These are phyloP conservation scores for Latrodectus geometricus DNA, from an alignment of 1,140 invertebrate species.

Conservation along the genomic window DNA sequence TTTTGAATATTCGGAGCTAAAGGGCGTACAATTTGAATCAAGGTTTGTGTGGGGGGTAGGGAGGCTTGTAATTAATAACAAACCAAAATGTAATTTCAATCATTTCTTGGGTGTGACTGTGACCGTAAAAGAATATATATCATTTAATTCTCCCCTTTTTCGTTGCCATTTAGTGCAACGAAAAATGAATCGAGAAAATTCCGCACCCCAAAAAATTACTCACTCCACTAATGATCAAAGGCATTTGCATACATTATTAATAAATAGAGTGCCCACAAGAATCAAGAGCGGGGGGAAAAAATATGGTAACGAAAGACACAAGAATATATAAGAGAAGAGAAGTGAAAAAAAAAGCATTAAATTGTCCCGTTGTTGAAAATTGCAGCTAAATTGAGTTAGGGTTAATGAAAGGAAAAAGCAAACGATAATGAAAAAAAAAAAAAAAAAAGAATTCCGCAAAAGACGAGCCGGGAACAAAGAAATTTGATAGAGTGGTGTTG, in stretches of 20 bases:
- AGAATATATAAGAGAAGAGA: neutral
- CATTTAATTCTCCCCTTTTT: slow-evolving; percentile 21
- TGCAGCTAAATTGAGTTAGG: slow-evolving; percentile 61
- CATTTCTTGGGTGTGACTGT: slow-evolving; percentile 11
- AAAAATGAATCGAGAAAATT: slow-evolving; percentile 28
- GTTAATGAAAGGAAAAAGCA: slow-evolving; percentile 57
- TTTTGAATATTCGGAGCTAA: neutral
- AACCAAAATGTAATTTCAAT: neutral
- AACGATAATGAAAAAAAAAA: slow-evolving; percentile 7
- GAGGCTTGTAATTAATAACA: neutral
- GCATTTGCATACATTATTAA: slow-evolving; percentile 62
- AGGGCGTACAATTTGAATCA: neutral
- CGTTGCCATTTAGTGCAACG: slow-evolving; percentile 8
- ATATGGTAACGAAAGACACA: neutral
- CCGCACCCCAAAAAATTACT: slow-evolving; percentile 40
- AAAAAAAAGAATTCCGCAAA: neutral
- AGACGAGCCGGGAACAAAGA: slow-evolving; percentile 50
- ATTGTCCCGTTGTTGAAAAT: slow-evolving; percentile 60
- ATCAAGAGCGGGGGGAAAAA: slow-evolving; percentile 4
- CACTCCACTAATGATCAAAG: slow-evolving; percentile 56
- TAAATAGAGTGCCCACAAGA: slow-evolving; percentile 56
- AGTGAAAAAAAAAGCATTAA: slow-evolving; percentile 31
- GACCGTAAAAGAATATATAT: slow-evolving; percentile 8
- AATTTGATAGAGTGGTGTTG: slow-evolving; percentile 61
- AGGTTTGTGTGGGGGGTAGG: neutral